Evolutionary conservation across 1,140 invertebrate genomes (phyloP), one percentile per base, ranked within the genome.

Genomic region (Drosophila ohnishii): DNA sequence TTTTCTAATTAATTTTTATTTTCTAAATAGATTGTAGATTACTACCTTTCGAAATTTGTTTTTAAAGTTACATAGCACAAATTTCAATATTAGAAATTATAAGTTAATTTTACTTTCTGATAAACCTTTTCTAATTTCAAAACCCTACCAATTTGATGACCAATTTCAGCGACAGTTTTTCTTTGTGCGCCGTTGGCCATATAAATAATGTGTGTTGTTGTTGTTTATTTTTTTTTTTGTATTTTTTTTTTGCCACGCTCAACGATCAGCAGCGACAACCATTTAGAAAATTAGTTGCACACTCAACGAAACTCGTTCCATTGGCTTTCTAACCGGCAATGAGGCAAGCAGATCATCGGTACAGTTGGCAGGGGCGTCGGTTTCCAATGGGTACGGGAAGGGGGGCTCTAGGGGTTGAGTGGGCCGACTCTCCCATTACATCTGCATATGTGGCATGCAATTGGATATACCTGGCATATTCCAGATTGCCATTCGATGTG

Each of bases 271-370:
- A 56, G 77, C 73, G 75, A 77, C 74, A 77, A 77, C 78, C 80
- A 82, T 75, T 87, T 87, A 87, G 83, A 87, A 86, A 86, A 86
- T 87, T 81, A 81, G 82, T 86, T 82, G 82, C 82, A 81, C 82
- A 85, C 75, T 82, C 69, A 66, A 72, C 69, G 66, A 86, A 85
- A 86, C 82, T 85, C 85, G 82, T 85, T 85, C 67, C 78, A 85
- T 81, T 86, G 82, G 82, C 82, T 85, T 85, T 85, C 82, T 86
- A 86, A 82, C 78, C 74, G 66, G 62, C 72, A 74, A 56, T 53
- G 59, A 62, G 51, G 60, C 66, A 70, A 71, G 35, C 69, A 71
- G 53, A 71, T 71, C 65, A 48, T 34, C 53, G 50, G 61, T 47
- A 64, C 63, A 64, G 59, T 48, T 64, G n/a, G 25, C 40, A 28